Evolutionary conservation across 92 coral and sea anemone genomes (phyloP).

Genomic region (Bergia puertoricense): DNA sequence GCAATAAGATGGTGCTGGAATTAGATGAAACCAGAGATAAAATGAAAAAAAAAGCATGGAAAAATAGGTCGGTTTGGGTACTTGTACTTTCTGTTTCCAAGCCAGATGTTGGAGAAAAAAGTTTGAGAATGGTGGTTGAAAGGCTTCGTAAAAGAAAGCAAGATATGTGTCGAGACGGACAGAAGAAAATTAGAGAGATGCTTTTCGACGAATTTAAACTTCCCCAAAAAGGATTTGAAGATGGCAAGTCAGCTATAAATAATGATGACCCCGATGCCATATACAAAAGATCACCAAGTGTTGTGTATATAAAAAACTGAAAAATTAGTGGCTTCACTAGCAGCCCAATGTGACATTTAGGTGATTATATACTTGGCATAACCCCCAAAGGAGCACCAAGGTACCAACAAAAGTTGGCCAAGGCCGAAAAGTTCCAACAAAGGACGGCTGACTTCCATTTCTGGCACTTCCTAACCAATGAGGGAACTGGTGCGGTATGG

Average conservation of each 20-base stretch:
- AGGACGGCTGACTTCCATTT: too few relatives aligned
- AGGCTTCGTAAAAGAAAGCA: constrained; percentile 12
- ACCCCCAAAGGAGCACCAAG: too few relatives aligned
- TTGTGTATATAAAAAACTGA: constrained; percentile 2
- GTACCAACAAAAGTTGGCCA: too few relatives aligned
- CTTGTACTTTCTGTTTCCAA: constrained; percentile 6
- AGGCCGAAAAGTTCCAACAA: too few relatives aligned
- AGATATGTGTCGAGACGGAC: background rate
- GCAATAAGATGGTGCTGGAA: constrained; percentile 2
- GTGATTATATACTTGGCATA: too few relatives aligned
- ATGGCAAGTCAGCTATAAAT: background rate
- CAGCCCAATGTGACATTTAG: too few relatives aligned
- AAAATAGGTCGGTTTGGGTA: background rate
- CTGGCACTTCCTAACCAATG: too few relatives aligned
- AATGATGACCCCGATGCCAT: background rate
- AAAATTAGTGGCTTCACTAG: background rate
- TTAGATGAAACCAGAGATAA: background rate
- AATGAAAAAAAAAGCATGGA: constrained; percentile 10
- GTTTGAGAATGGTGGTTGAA: constrained; percentile 22
- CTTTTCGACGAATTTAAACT: background rate
- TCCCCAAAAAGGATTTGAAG: background rate
- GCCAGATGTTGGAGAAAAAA: constrained; percentile 15
- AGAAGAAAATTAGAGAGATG: background rate
- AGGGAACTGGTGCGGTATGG: too few relatives aligned
- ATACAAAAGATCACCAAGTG: background rate